Base-by-base conservation (phyloP, 2,797 vertebrate species). In the Spheniscus humboldti region DNA sequence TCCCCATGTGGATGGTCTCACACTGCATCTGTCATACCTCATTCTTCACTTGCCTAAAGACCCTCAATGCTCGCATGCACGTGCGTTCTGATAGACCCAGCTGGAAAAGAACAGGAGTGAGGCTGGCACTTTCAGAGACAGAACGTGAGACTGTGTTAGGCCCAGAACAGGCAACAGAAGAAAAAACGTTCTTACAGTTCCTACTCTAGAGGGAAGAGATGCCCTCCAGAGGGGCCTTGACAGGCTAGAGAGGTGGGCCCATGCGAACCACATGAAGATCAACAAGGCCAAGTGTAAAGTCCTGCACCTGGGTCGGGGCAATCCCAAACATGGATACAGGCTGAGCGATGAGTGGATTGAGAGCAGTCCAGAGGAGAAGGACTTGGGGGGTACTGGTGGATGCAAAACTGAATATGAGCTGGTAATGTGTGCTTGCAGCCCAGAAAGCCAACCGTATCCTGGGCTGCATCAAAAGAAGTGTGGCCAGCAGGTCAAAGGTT, bases 401-500 rank as follows among this genome's bases (percentile, higher is more conserved):
- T 50, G 28, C 17, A 77, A 66, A 84, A 25, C 10, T 55, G 18
- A 14, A 15, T 5, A 24, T 19, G 15, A 72, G 9, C 31, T 6
- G 3, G 27, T 16, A 73, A 56, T 2, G 1, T 23, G 14, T 2
- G 3, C 13, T 73, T 0, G 0, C 24, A 60, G 47, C n/a, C 28
- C 41, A 84, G 37, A 73, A 91, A 33, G 22, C 17, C 25, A 83
- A 4, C 17, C 4, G 6, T 50, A n/a, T 60, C 23, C 31, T 67
- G 17, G 24, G 50, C 30, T 78, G 13, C 11, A 24, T n/a, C 41
- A 45, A 47, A 60, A 50, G 31, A 33, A 45, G 16, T 0, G 3
- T 68, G 17, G 7, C 16, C 11, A 53, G 5, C 27, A 60, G 16
- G 55, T 53, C 0, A 1, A 60, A 81, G 19, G 24, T 14, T 13